Base-by-base conservation (phyloP, 2,797 vertebrate species). In the Denticeps clupeoides region DNA sequence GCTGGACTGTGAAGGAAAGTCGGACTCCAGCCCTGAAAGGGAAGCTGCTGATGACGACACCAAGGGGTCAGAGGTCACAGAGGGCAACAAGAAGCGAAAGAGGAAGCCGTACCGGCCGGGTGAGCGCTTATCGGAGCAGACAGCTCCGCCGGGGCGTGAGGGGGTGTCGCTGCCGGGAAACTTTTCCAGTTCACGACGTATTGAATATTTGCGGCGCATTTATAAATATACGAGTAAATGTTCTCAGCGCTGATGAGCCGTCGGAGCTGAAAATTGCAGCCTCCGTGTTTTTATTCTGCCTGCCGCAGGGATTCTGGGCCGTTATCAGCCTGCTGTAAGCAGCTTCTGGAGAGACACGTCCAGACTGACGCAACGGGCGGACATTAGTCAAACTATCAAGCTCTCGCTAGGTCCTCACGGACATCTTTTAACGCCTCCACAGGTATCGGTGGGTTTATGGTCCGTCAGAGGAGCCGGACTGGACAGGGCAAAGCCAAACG, bases 391-490 rank as follows among this genome's bases (percentile, higher is more conserved):
- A n/a, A 26, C 29, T 24, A 16, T 24, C 13, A 24, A 15, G 7
- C 31, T 13, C 35, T 16, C 27, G 7, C 21, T 22, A 12, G 32
- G 4, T 27, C 18, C 7, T 22, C 10, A 11, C 21, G 40, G 21
- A n/a, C 11, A 35, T n/a, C 15, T 35, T 7, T 44, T 12, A 1
- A 48, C n/a, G n/a, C n/a, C n/a, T 55, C 47, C 1, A 18, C 70
- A 94, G 94, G 94, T 64, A 99, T 99, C 26, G 94, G 94, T 44
- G 94, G 94, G 18, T 99, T 99, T 69, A 99, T 97, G 93, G 93
- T 99, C 16, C 90, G 94, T n/a, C 94, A 99, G 75, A 86, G 94
- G 47, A 79, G 89, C 47, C 89, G 91, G 64, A 82, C 87, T 0
- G 91, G 89, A 1, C 87, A 88, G 41, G 87, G 86, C 28, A 87